Conservation (phyloP, 2,113 vertebrate genomes). For the Tilapia sparmanii region DNA sequence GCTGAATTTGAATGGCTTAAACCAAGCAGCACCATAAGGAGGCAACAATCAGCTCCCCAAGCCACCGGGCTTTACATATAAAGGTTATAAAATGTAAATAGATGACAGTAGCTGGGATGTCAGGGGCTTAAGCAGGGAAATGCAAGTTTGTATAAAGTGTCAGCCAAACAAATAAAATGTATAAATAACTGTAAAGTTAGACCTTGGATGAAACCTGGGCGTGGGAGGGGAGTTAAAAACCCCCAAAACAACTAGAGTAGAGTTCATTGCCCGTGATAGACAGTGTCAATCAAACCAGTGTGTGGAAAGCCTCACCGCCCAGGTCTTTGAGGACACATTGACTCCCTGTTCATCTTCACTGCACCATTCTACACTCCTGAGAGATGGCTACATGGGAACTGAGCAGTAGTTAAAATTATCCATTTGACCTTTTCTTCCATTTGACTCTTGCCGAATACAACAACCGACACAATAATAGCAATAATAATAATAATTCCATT, state of each 20-base stretch:
- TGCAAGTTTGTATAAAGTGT: not conserved
- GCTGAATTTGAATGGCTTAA: slow-evolving; percentile 54
- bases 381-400: not conserved
- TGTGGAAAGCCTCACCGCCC: slow-evolving; percentile 38
- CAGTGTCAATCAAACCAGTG: slow-evolving; percentile 70
- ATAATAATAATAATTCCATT: not conserved
- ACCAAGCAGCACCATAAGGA: slow-evolving; percentile 53
- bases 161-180: not conserved
- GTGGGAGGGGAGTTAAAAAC: not conserved
- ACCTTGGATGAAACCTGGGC: not conserved
- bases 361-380: not conserved
- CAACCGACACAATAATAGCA: not conserved
- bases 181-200: not conserved
- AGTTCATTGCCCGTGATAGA: slow-evolving; percentile 83
- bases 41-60: slow-evolving; percentile 39
- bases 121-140: slow-evolving; percentile 21
- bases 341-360: slow-evolving; percentile 38
- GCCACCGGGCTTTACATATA: slow-evolving; percentile 46
- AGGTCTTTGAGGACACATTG: slow-evolving; percentile 32
- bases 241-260: slow-evolving; percentile 52
- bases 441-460: not conserved
- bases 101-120: slow-evolving; percentile 2
- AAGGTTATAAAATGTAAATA: slow-evolving; percentile 49
- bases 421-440: not conserved
- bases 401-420: not conserved